Base-by-base conservation (phyloP, 92 coral and sea anemone genomes). In the Ricordea florida region DNA sequence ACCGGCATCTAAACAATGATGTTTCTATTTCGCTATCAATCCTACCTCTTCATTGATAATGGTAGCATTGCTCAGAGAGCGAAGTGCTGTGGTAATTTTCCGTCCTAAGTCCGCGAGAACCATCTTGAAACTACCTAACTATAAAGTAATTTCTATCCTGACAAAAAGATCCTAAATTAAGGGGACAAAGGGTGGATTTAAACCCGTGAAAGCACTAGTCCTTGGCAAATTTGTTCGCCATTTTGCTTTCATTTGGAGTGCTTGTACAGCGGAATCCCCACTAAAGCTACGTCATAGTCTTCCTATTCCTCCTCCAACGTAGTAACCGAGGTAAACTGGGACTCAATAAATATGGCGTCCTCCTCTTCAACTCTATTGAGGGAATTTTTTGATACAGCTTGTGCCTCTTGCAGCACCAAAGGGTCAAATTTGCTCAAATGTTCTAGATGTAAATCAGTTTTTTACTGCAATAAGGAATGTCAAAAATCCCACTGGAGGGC, bases 51-150 rank as follows among this genome's bases (percentile, higher is more conserved):
- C 99, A 53, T 96, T 96, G 77, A 96, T 96, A 66, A 96, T 73
- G 0, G 99, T 96, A 7, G 99, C 99, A 66, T 96, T 96, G 73
- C 99, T 96, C 72, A 96, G 61, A 32, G 99, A 96, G 51, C 97
- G 91, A 43, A 96, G 84, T 10, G 99, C 99, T 22, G 97, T 90
- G 9, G 99, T 96, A 7, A 96, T 96, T 80, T 92, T 96, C 32
- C 99, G 86, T 65, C 99, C 99, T 76, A 96, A 86, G 58, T 96
- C 99, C 43, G 99, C 99, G 78, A 96, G 90, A 64, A 96, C 99
- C 99, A 96, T 96, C 58, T 83, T 92, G 80, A 68, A 32, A 16
- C 8, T 61, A 51, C 16, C 53, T 46, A 43, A 50, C 60, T 32
- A n/a, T 13, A n/a, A n/a, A n/a, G 17, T 48, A 51, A 9, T 57